Percentiles rank a stretch among this genome's conserved stretches.
Conservation (phyloP, 1,140 invertebrate genomes). For the Procambarus virginalis region DNA sequence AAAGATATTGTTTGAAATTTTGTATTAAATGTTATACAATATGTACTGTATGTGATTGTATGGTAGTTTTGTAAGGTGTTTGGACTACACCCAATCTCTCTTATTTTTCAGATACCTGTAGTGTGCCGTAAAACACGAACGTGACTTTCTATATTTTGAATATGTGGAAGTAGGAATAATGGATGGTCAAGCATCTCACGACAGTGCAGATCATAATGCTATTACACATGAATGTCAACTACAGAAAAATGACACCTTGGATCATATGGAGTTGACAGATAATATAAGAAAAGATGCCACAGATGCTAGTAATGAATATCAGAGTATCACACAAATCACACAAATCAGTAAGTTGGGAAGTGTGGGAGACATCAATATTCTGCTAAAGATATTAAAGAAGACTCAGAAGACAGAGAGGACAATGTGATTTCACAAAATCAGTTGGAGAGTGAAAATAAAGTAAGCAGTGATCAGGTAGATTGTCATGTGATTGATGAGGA, state of each 20-base stretch:
- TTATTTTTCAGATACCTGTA: neutral
- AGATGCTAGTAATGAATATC: neutral
- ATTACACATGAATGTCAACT: slow-evolving; percentile 1
- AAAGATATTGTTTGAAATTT: too few relatives aligned
- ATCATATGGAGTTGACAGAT: neutral
- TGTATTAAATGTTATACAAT: too few relatives aligned
- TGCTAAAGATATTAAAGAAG: neutral
- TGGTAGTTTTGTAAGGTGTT: too few relatives aligned
- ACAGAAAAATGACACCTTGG: neutral
- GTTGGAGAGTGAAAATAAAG: neutral
- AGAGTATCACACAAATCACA: neutral
- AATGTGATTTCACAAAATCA: neutral
- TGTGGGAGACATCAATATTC: neutral
- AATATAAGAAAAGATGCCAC: neutral
- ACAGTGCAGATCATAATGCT: neutral
- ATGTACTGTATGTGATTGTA: too few relatives aligned
- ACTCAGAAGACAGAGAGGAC: neutral
- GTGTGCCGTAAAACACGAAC: neutral
- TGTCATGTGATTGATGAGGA: neutral
- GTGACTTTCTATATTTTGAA: neutral
- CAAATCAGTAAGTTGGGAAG: neutral
- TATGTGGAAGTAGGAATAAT: neutral
- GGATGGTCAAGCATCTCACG: neutral
- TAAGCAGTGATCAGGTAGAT: neutral
- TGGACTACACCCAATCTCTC: neutral